Evolutionary conservation across 2,113 vertebrate species (phyloP), one percentile per base, ranked within the genome.

Genomic region (Microtus pennsylvanicus): DNA sequence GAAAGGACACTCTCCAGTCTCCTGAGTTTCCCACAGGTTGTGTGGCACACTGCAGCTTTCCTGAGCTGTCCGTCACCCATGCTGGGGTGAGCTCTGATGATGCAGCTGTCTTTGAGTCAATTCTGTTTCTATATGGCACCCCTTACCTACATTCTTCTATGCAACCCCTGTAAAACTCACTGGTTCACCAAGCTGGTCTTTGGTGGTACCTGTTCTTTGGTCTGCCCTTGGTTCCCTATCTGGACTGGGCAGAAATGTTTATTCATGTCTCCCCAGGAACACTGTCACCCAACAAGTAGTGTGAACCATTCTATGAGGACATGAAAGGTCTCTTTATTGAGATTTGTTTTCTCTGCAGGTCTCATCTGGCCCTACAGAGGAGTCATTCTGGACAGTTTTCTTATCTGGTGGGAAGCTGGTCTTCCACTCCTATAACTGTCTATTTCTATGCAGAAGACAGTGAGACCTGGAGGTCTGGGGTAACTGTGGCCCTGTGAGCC

Each of bases 291-390:
- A 6, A 24, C 52, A 85, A 69, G 42, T 50, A 19, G 75, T 74
- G 33, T 72, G 30, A 90, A 86, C 65, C 80, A 65, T 92, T 90
- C 85, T 80, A 81, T 67, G 90, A 87, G 92, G 94, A 78, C 19
- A 67, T 22, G 21, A 50, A 61, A 17, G 28, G 26, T 70, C 81
- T 96, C 85, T 88, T 93, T 85, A 67, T 28, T 47, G 58, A 77
- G 90, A 86, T 22, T 52, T 35, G 87, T 35, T 38, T 9, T 9
- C n/a, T 91, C 45, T 28, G 76, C 72, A 63, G 63, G 77, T 80
- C 74, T 83, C 14, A 86, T 76, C 88, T 50, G 38, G 89, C 70
- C 93, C 58, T 95, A 83, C 82, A 75, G 67, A 78, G 45, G 90
- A 72, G 80, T 83, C 35, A 38, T 75, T 94, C 75, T 87, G 70